Base-by-base conservation (phyloP, 1,140 invertebrate genomes). In the Leptonema lineaticorne region DNA sequence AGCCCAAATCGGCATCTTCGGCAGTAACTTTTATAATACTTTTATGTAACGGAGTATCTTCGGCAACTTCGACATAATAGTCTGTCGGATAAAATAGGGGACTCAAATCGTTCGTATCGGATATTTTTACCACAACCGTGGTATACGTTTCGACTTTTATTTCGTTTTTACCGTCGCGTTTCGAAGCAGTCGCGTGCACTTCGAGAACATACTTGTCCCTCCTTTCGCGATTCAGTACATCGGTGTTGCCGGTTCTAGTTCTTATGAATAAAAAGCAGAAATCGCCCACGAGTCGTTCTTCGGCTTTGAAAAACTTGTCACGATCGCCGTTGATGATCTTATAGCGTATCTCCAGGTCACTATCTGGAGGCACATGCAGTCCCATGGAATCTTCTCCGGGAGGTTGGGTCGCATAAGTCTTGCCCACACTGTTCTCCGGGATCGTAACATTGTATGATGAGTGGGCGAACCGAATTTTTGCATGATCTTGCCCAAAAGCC, bases 1-100 rank as follows among this genome's bases (percentile, higher is more conserved):
- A 85, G 0, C 95, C 96, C 9, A 95, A 82, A 79, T 99, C 96
- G 6, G 96, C 94, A 81, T 98, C 96, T 75, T 94, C 94, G 0
- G 96, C 96, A 11, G 86, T 86, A 20, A 94, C 91, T 74, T 84
- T 87, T 3, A 90, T 76, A 50, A 94, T 87, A 73, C 87, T 92
- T 30, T 86, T 84, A 80, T 96, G 92, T 56, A 95, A 78, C 2
- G 93, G 89, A 53, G 89, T 90, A 76, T 98, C 94, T 79, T 98
- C 95, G 14, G 89, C 86, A n/a, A 98, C 89, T n/a, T 85, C 87
- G 5, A 89, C 88, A 72, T 91, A 90, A 79, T 98, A 98, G 59
- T 90, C 89, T 3, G 87, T 89, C 8, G 91, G 91, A 77, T 93
- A 92, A 79, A 98, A 98, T 1, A 97, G 79, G 4, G 96, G 96